Conservation (phyloP, 2,888 invertebrate genomes). For the Alsophila aescularia region DNA sequence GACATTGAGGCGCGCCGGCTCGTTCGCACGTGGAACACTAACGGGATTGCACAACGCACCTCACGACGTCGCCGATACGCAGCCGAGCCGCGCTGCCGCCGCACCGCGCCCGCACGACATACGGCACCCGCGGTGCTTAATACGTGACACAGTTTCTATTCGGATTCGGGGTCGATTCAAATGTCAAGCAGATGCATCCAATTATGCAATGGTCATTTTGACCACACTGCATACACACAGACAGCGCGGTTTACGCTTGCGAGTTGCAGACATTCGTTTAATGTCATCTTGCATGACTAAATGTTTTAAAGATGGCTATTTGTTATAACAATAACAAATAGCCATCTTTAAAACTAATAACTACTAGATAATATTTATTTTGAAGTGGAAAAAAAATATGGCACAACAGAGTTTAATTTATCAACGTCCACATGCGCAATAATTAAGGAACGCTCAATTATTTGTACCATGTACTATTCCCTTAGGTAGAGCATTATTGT, state of each 20-base stretch:
- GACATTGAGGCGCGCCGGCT: slow-evolving; percentile 81
- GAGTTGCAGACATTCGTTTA: neutral
- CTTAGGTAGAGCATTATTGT: no score
- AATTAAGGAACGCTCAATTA: no score
- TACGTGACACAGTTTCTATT: slow-evolving; percentile 84
- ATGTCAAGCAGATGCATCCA: slow-evolving; percentile 83
- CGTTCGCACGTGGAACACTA: slow-evolving; percentile 78
- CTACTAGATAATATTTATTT: no score
- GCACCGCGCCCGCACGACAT: slow-evolving; percentile 48
- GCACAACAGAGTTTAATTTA: no score
- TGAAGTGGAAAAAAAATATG: no score
- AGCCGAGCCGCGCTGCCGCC: slow-evolving; percentile 44
- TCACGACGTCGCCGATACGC: slow-evolving; percentile 44
- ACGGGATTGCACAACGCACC: slow-evolving; percentile 83
- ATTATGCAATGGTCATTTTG: slow-evolving; percentile 78
- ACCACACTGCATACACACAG: slow-evolving; percentile 52
- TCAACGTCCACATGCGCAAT: no score
- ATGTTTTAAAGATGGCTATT: neutral
- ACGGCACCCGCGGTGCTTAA: slow-evolving; percentile 69
- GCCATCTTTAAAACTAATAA: no score
- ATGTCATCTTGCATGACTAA: slow-evolving; percentile 2
- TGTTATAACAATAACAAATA: neutral
- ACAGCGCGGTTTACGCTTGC: slow-evolving; percentile 24
- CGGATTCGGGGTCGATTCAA: slow-evolving; percentile 84
- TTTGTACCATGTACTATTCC: no score